Percentiles rank a stretch among this genome's conserved stretches.
Conservation (phyloP, 2,113 vertebrate genomes). For the Malurus melanocephalus region DNA sequence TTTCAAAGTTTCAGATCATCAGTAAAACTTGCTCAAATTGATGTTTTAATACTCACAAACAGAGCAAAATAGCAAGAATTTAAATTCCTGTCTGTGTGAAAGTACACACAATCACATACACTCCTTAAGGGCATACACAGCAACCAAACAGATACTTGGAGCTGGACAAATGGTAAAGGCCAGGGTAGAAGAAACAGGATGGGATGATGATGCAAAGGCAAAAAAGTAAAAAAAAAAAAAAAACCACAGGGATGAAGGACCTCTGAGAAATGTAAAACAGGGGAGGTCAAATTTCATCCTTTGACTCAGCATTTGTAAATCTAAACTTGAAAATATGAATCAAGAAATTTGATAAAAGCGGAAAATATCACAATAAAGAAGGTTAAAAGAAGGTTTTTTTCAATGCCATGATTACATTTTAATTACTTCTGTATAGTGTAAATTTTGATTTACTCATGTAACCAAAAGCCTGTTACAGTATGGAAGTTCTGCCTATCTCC, state of each 20-base stretch:
- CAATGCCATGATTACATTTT: neutral
- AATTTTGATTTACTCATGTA: neutral
- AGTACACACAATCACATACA: neutral
- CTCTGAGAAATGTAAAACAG: neutral
- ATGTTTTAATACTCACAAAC: neutral
- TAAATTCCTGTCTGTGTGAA: neutral
- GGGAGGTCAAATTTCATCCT: neutral
- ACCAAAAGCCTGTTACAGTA: neutral
- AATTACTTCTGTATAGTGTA: neutral
- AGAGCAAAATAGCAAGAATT: neutral
- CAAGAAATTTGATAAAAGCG: neutral
- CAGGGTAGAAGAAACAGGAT: neutral
- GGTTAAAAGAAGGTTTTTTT: neutral
- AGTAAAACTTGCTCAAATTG: neutral
- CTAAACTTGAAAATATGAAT: neutral
- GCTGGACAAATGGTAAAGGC: neutral
- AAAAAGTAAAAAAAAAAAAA: neutral
- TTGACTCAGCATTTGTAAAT: neutral
- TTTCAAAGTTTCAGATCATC: neutral
- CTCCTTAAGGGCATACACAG: neutral
- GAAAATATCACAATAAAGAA: neutral
- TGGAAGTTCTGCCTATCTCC: neutral
- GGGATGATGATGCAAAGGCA: neutral
- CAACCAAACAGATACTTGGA: neutral
- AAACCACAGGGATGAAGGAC: neutral